Conservation (phyloP, 2,113 vertebrate genomes). For the Pungitius pungitius region DNA sequence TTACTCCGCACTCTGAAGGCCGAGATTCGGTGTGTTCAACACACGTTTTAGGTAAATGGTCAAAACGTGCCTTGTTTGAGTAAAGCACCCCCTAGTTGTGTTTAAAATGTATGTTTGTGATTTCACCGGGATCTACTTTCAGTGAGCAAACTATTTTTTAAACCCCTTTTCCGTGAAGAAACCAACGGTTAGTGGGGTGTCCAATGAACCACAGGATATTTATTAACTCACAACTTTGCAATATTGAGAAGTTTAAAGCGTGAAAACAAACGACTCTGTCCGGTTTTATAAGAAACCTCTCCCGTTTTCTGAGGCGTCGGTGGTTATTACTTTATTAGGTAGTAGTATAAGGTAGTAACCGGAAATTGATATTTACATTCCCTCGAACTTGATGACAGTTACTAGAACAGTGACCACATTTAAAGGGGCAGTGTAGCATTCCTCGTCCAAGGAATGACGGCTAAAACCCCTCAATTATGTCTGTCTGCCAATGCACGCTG, state of each 20-base stretch:
- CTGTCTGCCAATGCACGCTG: slow-evolving; percentile 34
- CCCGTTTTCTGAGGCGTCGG: neutral
- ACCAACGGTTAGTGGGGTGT: too few relatives aligned
- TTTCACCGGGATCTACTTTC: too few relatives aligned
- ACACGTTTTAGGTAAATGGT: neutral
- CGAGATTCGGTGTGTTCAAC: neutral
- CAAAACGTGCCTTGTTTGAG: too few relatives aligned
- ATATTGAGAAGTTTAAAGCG: neutral
- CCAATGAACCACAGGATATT: neutral
- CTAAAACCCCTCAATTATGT: slow-evolving; percentile 34
- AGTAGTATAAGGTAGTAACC: rapidly evolving
- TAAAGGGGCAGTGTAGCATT: slow-evolving; percentile 43
- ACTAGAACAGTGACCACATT: neutral
- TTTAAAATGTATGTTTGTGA: too few relatives aligned
- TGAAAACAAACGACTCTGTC: too few relatives aligned
- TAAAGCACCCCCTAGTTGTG: too few relatives aligned
- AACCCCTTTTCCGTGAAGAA: too few relatives aligned
- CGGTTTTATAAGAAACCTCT: too few relatives aligned
- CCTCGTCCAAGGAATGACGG: slow-evolving; percentile 45
- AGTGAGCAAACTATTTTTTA: too few relatives aligned
- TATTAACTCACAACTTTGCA: neutral
- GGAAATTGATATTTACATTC: neutral
- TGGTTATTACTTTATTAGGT: slow-evolving; percentile 9
- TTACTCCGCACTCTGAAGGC: neutral
- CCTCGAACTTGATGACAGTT: neutral